Evolutionary conservation across 2,797 vertebrate species (phyloP), one percentile per base, ranked within the genome.

Genomic region (Sebastes minor): DNA sequence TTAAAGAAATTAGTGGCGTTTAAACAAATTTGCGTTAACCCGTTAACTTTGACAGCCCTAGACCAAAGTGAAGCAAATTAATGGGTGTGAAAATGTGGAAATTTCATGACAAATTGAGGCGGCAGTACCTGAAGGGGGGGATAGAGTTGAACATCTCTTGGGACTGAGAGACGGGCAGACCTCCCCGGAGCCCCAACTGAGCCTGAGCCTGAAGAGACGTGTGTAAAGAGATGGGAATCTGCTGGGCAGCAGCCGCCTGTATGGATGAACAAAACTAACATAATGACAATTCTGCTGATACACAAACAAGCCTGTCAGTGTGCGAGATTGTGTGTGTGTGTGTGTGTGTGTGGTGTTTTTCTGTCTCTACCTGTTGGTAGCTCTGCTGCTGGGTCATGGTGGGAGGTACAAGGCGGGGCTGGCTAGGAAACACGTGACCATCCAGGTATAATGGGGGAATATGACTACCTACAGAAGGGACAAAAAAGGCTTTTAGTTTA

Each of bases 131-230:
- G 94, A 99, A 99, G 65, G 98, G 97, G 69, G 97, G 97, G 35
- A 99, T 97, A 80, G 98, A 99, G 90, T 92, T 98, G 94, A 99
- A 99, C 96, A 99, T 98, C 87, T 99, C 99, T 85, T 99, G 99
- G 72, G 99, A 99, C 95, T 99, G 99, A 78, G 99, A 99, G 30
- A 98, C 99, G 0, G 98, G 99, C 16, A 99, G 95, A 71, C 97
- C 99, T 2, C 98, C 98, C 14, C 98, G 95, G 80, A 99, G 95
- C 2, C 99, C 98, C 68, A 99, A 91, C 95, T 99, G 98, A 73
- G 99, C 98, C 88, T 99, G 98, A 61, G 98, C 98, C 94, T 99
- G 99, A 76, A 99, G 96, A 78, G 99, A 99, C 0, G 98, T 99
- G 94, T 99, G 98, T 7, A 99, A 95, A 69, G 99, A 99, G 86